phyloP scores from a whole-genome alignment of 2,888 invertebrate species.

The Gastracanthus pulcherrimus region DNA sequence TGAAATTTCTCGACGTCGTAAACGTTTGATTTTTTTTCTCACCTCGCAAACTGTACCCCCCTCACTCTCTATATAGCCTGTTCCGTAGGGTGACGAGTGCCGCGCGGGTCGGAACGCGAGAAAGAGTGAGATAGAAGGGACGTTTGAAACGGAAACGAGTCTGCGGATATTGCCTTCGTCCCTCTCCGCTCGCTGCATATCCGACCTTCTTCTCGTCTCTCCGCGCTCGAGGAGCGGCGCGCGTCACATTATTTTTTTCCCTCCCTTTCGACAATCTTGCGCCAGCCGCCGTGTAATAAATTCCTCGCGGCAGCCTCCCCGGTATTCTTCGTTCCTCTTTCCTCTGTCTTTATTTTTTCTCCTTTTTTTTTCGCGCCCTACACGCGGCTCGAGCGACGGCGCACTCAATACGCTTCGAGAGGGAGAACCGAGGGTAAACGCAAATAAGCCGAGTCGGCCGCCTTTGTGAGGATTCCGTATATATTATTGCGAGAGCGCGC shows the following conservation, averaged over 20 bases:
- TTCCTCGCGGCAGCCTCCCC: not conserved
- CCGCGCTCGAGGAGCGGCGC: not conserved
- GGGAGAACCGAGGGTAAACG: slow-evolving; percentile 23
- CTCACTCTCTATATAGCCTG: no score
- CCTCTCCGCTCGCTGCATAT: slow-evolving; percentile 33
- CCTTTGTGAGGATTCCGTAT: not conserved
- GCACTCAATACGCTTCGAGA: slow-evolving; percentile 21
- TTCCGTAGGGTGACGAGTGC: not conserved
- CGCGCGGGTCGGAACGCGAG: not conserved
- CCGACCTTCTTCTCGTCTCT: slow-evolving; percentile 19
- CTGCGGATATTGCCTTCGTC: slow-evolving; percentile 45
- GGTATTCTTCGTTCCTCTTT: not conserved
- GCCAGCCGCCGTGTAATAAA: slow-evolving; percentile 46
- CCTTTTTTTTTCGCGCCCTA: not conserved
- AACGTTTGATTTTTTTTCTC: no score
- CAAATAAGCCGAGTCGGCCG: slow-evolving; percentile 27
- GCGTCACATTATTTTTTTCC: slow-evolving; percentile 42
- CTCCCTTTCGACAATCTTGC: slow-evolving; percentile 24
- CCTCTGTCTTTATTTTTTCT: not conserved
- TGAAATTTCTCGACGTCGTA: no score
- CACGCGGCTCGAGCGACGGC: not conserved
- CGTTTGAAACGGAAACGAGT: slow-evolving; percentile 47
- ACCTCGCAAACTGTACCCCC: no score
- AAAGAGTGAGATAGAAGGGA: slow-evolving; percentile 9
- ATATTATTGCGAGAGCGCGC: not conserved